Evolutionary conservation across 2,113 vertebrate genomes (phyloP).

Genomic region (Microtus pennsylvanicus): DNA sequence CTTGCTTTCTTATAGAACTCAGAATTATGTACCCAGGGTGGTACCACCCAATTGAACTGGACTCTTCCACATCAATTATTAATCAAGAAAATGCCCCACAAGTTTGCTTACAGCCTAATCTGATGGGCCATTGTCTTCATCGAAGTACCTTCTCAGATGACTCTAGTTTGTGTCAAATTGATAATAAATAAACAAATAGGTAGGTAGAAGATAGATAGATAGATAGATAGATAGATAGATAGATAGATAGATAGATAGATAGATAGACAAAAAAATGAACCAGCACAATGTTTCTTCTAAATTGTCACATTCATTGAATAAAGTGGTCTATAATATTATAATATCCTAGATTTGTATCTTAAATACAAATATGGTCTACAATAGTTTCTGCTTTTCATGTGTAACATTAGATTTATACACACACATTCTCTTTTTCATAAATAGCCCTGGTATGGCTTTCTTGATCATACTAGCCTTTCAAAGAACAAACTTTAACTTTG

Average conservation of each 20-base stretch:
- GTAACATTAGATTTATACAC: neutral
- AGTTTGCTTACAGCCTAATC: neutral
- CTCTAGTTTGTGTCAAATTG: neutral
- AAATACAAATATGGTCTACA: neutral
- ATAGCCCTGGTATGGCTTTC: neutral
- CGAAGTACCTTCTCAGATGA: neutral
- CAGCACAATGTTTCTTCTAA: neutral
- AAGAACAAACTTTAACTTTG: neutral
- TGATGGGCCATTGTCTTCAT: neutral
- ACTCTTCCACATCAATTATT: neutral
- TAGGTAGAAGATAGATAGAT: too few relatives aligned
- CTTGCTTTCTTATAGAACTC: neutral
- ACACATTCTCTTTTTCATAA: neutral
- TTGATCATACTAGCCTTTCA: conserved; percentile 21
- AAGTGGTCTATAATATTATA: neutral
- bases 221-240: too few relatives aligned
- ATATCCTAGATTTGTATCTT: neutral
- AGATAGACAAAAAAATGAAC: neutral
- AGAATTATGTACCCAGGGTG: neutral
- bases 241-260: too few relatives aligned
- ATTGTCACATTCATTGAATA: neutral
- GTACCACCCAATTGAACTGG: neutral
- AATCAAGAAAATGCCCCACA: neutral
- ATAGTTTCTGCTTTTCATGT: neutral
- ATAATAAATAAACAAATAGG: neutral